phyloP scores from a whole-genome alignment of 2,113 vertebrate genomes.

The Corythoichthys haematopterus region DNA sequence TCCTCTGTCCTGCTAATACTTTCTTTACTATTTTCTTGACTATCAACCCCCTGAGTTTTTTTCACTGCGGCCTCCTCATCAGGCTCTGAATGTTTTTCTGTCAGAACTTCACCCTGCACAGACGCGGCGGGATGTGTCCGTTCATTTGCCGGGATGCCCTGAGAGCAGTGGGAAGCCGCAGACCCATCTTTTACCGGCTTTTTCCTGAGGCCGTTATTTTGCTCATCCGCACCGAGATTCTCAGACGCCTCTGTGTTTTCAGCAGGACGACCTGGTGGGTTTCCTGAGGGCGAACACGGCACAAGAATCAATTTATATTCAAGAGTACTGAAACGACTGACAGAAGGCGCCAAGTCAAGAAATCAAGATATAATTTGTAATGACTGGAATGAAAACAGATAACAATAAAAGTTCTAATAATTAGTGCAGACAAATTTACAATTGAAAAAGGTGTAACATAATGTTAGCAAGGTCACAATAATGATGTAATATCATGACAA shows the following conservation, averaged over 20 bases:
- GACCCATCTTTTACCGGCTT: slow-evolving; percentile 40
- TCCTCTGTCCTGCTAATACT: slow-evolving; percentile 39
- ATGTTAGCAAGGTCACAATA: too few species aligned
- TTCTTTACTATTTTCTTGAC: slow-evolving; percentile 39
- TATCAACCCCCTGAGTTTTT: slow-evolving; percentile 34
- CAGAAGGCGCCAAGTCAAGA: neutral
- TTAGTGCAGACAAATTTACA: too few species aligned
- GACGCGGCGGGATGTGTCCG: slow-evolving; percentile 51
- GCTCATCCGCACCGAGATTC: slow-evolving; percentile 66
- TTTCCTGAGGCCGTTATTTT: slow-evolving; percentile 81
- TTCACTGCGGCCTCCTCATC: slow-evolving; percentile 9
- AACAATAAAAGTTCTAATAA: neutral
- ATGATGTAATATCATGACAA: too few species aligned
- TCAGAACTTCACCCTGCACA: slow-evolving; percentile 20
- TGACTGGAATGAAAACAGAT: neutral
- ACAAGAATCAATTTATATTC: neutral
- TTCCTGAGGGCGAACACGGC: slow-evolving; percentile 59
- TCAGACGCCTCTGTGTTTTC: slow-evolving; percentile 64
- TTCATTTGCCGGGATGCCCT: slow-evolving; percentile 46
- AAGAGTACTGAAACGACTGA: neutral
- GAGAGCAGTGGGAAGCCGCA: slow-evolving; percentile 40
- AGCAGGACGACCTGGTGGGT: slow-evolving; percentile 51
- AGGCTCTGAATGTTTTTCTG: slow-evolving; percentile 25
- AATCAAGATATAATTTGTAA: neutral
- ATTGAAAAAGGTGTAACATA: too few species aligned